Percentiles rank a stretch among this genome's conserved stretches.
These are phyloP conservation scores for Agrotis segetum DNA, from an alignment of 2,888 invertebrate genomes.

Conservation along the genomic window DNA sequence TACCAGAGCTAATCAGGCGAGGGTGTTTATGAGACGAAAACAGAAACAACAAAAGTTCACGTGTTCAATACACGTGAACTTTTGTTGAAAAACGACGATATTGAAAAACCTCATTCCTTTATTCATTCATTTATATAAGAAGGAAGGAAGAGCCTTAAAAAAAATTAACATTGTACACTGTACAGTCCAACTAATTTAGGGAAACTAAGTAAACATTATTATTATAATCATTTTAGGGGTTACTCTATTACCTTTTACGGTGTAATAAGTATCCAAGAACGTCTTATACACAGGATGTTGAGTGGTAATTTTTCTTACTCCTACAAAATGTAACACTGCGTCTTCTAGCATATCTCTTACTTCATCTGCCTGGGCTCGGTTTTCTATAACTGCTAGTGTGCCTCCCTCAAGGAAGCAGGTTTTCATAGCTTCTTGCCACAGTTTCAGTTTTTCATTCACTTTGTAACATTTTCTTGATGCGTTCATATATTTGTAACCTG, in stretches of 20 bases:
- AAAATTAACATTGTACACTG: too few species aligned
- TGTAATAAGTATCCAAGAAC: conserved; percentile 51
- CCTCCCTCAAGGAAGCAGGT: conserved; percentile 68
- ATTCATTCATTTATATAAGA: too few species aligned
- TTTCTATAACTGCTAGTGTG: conserved; percentile 52
- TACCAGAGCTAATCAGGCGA: too few species aligned
- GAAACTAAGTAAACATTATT: too few species aligned
- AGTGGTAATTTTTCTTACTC: conserved; percentile 53
- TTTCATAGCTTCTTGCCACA: conserved; percentile 65
- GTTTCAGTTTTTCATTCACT: conserved; percentile 52
- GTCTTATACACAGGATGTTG: not conserved
- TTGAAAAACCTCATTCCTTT: too few species aligned
- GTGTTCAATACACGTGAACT: too few species aligned
- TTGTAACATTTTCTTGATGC: conserved; percentile 66
- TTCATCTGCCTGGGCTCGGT: conserved; percentile 25
- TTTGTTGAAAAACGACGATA: too few species aligned
- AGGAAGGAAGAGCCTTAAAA: too few species aligned
- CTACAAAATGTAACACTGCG: conserved; percentile 52
- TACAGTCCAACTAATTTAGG: too few species aligned
- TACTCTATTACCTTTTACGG: conserved; percentile 65
- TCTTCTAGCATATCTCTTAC: conserved; percentile 1
- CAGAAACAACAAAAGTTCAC: too few species aligned
- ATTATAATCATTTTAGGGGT: too few species aligned
- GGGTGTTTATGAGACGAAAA: too few species aligned
- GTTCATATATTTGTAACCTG: conserved; percentile 60